phyloP scores from a whole-genome alignment of 2,888 invertebrate species.

The Drosophila suboccidentalis region DNA sequence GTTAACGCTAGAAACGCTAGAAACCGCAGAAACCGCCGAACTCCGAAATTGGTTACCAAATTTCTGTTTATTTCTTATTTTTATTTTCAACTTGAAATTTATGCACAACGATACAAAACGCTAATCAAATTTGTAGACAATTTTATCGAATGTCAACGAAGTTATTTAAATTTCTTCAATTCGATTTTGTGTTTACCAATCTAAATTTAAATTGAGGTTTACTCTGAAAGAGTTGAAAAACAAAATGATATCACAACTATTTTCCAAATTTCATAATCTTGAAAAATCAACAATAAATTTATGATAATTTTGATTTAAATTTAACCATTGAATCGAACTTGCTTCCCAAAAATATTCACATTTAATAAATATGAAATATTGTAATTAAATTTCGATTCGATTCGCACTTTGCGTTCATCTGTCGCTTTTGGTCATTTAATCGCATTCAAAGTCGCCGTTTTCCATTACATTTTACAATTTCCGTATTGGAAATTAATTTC shows the following conservation, averaged over 20 bases:
- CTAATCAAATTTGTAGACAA: slow-evolving; percentile 53
- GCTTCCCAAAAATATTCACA: no score
- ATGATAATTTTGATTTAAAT: no score
- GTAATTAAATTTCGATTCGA: slow-evolving; percentile 17
- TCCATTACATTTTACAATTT: slow-evolving; percentile 62
- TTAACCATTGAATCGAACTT: no score
- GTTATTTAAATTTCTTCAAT: slow-evolving; percentile 18
- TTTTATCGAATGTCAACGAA: slow-evolving; percentile 43
- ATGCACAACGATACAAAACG: slow-evolving; percentile 38
- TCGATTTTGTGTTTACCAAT: slow-evolving; percentile 5
- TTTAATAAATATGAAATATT: not conserved
- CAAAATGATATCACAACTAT: no score
- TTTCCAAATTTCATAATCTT: no score
- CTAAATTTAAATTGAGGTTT: not conserved
- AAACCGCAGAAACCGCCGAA: slow-evolving; percentile 37
- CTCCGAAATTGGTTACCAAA: slow-evolving; percentile 43
- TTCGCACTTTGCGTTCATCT: not conserved
- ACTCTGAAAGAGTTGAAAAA: no score
- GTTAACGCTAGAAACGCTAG: slow-evolving; percentile 47
- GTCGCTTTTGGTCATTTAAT: slow-evolving; percentile 41
- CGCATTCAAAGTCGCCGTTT: slow-evolving; percentile 50
- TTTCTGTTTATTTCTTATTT: slow-evolving; percentile 1
- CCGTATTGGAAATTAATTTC: slow-evolving; percentile 72
- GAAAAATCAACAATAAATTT: no score
- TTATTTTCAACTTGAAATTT: slow-evolving; percentile 41